Evolutionary conservation across 2,113 vertebrate genomes (phyloP).

Genomic region (Loxodonta africana): DNA sequence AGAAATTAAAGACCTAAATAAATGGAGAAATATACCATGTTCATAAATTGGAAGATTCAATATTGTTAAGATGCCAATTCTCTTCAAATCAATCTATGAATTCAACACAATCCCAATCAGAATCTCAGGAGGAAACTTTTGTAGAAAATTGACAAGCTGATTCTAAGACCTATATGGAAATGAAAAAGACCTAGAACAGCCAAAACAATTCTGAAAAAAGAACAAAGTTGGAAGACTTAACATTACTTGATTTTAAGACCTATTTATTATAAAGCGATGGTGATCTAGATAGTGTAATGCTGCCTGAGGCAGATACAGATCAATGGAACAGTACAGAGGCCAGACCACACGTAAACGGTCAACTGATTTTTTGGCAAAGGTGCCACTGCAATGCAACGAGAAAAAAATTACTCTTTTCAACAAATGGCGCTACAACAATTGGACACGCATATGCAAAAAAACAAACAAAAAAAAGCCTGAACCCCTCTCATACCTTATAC

Average conservation of each 20-base stretch:
- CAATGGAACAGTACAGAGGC: background rate
- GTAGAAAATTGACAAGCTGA: background rate
- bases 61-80: background rate
- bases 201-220: constrained; percentile 54
- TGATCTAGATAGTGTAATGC: background rate
- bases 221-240: background rate
- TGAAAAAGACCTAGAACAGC: constrained; percentile 27
- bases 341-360: background rate
- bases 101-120: background rate
- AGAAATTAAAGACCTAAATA: background rate
- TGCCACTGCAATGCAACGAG: background rate
- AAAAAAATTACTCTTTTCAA: constrained; percentile 20
- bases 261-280: background rate
- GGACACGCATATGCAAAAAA: background rate
- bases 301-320: background rate
- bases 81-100: background rate
- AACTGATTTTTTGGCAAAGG: background rate
- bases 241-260: constrained; percentile 29
- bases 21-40: background rate
- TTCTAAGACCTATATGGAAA: constrained; percentile 56
- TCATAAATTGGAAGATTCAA: background rate
- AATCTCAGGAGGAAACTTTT: background rate
- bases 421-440: background rate
- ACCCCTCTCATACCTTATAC: background rate
- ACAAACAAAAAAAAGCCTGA: background rate